These are phyloP conservation scores for Pogonomyrmex californicus DNA, from an alignment of 1,140 invertebrate species.

Conservation along the genomic window DNA sequence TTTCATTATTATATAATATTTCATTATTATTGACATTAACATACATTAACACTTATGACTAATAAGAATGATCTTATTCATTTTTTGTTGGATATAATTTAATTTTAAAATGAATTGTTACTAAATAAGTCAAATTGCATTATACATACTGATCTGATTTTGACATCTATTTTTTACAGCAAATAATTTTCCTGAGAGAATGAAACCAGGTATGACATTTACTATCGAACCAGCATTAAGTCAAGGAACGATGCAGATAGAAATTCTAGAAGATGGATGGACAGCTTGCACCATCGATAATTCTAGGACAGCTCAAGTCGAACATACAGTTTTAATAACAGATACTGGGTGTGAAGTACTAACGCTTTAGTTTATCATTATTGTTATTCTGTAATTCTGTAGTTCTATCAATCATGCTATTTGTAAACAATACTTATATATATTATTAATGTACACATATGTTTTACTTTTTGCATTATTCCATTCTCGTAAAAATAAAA, in stretches of 20 bases:
- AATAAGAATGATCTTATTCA: slow-evolving; percentile 20
- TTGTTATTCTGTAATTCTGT: neutral
- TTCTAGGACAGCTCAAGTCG: slow-evolving; percentile 94
- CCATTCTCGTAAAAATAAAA: neutral
- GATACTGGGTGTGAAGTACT: slow-evolving; percentile 91
- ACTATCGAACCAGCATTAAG: slow-evolving; percentile 97
- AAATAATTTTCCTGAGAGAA: slow-evolving; percentile 91
- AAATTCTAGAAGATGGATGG: slow-evolving; percentile 95
- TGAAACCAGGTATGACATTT: slow-evolving; percentile 96
- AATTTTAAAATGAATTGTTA: neutral
- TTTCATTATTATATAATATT: slow-evolving; percentile 17
- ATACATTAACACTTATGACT: neutral
- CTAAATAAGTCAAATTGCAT: neutral
- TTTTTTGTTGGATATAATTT: neutral
- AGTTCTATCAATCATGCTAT: neutral
- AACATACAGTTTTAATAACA: slow-evolving; percentile 96
- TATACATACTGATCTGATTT: neutral
- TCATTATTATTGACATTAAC: slow-evolving; percentile 34
- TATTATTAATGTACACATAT: slow-evolving; percentile 16
- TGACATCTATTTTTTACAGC: slow-evolving; percentile 85
- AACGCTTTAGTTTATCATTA: slow-evolving; percentile 84
- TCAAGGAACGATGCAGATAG: slow-evolving; percentile 90
- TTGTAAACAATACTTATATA: neutral
- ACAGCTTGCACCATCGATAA: slow-evolving; percentile 93
- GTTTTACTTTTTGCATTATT: slow-evolving; percentile 24